Evolutionary conservation across 1,140 invertebrate genomes (phyloP), one percentile per base, ranked within the genome.

Genomic region (Xylocopa sonorina): DNA sequence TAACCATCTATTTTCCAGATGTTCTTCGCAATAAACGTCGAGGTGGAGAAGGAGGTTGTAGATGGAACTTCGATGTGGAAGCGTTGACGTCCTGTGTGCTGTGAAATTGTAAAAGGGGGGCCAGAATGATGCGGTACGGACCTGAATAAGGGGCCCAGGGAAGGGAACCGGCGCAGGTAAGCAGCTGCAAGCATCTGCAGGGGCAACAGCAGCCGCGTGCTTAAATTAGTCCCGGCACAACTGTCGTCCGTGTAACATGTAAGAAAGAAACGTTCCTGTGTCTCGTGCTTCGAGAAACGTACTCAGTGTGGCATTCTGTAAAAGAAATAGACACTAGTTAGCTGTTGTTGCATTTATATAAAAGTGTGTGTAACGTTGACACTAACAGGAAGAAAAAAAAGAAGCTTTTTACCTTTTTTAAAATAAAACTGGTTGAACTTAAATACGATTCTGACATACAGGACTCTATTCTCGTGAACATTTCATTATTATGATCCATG

Each of bases 221-320:
- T 89, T 88, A 89, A 93, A 93, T 93, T 92, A 93, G 92, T 93
- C 89, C 90, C 89, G 90, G 88, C 90, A 85, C 90, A 93, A 93
- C 92, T 91, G 90, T 90, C 91, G 91, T 89, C 77, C 89, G 88
- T 68, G 88, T 84, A 93, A 90, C 91, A 91, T 88, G 88, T 68
- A 50, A 82, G 62, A 34, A 48, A 51, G 51, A 41, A 60, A 46
- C 62, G 66, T 69, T 55, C 53, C 18, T n/a, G 12, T 58, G 50
- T 32, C 14, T 1, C 27, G 79, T 51, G 67, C 34, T 32, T 60
- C 34, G 46, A 6, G 10, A n/a, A 24, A 18, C 27, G 5, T 7
- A 24, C 14, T 21, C 62, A 18, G 51, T 16, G 66, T 27, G 0
- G 0, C 18, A 18, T 21, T 10, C 6, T 3, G 0, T 3, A 2